Evolutionary conservation across 1,140 invertebrate genomes (phyloP).

Genomic region (Drosophila seguyi): DNA sequence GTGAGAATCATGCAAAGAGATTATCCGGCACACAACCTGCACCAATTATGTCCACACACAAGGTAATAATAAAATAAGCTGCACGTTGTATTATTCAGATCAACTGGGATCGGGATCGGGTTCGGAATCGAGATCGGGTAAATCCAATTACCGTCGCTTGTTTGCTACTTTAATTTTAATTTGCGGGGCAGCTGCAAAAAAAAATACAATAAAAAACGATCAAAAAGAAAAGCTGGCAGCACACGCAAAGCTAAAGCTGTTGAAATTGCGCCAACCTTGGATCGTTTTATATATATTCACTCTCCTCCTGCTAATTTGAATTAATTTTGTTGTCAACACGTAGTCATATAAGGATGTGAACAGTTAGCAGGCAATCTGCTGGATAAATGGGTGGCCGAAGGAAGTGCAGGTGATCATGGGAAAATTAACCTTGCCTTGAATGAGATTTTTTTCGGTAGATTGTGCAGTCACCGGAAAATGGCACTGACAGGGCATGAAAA

Average conservation of each 20-base stretch:
- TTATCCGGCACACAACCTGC: conserved; percentile 48
- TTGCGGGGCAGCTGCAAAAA: conserved; percentile 62
- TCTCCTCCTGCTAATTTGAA: conserved; percentile 66
- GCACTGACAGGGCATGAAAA: no score
- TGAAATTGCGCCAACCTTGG: conserved; percentile 77
- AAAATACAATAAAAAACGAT: conserved; percentile 12
- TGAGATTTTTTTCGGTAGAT: conserved; percentile 18
- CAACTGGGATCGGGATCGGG: conserved; percentile 27
- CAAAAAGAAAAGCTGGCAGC: conserved; percentile 44
- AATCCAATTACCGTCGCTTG: conserved; percentile 45
- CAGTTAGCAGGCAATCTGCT: conserved; percentile 59
- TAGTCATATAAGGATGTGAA: conserved; percentile 76
- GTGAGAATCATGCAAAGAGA: conserved; percentile 62
- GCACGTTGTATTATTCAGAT: conserved; percentile 61
- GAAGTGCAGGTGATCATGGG: conserved; percentile 30
- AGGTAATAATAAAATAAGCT: conserved; percentile 67
- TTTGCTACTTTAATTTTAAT: conserved; percentile 52
- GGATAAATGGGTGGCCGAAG: conserved; percentile 45
- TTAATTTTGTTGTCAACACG: conserved; percentile 83
- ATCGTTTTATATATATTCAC: conserved; percentile 34
- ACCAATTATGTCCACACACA: conserved; percentile 74
- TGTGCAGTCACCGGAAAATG: conserved; percentile 32
- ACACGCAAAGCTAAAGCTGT: conserved; percentile 79
- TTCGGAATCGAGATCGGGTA: conserved; percentile 24
- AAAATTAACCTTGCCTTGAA: conserved; percentile 14